These are phyloP conservation scores for Eilema depressum DNA, from an alignment of 2,888 invertebrate genomes.

Conservation along the genomic window DNA sequence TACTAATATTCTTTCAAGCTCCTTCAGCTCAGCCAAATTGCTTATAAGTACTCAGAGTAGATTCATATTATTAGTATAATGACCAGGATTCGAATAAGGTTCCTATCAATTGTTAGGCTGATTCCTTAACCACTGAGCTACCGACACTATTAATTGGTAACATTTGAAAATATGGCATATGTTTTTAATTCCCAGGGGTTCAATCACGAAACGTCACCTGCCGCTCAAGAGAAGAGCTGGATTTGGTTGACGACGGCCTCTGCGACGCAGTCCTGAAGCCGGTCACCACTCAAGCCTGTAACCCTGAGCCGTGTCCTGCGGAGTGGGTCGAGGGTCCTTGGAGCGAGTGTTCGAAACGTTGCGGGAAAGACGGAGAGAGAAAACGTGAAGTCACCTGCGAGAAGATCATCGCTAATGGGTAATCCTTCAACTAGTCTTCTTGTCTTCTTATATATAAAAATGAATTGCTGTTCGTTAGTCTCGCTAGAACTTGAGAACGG, in stretches of 20 bases:
- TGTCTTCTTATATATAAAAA: too few relatives aligned
- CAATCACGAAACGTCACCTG: slow-evolving; percentile 94
- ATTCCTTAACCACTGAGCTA: too few relatives aligned
- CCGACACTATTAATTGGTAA: too few relatives aligned
- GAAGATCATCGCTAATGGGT: slow-evolving; percentile 91
- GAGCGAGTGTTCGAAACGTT: slow-evolving; percentile 93
- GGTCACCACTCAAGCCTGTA: slow-evolving; percentile 90
- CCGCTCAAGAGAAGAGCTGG: slow-evolving; percentile 90
- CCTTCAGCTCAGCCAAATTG: too few relatives aligned
- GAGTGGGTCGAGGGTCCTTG: slow-evolving; percentile 93
- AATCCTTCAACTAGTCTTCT: slow-evolving; percentile 32
- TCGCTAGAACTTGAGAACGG: too few relatives aligned
- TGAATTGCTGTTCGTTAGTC: too few relatives aligned
- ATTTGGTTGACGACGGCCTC: slow-evolving; percentile 90
- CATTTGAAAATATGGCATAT: too few relatives aligned
- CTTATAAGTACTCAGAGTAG: too few relatives aligned
- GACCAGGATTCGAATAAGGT: too few relatives aligned
- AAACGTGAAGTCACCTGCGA: slow-evolving; percentile 93
- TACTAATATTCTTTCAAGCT: too few relatives aligned
- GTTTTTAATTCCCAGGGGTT: slow-evolving; percentile 83
- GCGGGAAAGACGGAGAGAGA: slow-evolving; percentile 92
- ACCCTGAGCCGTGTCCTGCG: slow-evolving; percentile 92
- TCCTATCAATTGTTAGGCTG: too few relatives aligned
- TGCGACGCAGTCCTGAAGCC: slow-evolving; percentile 94
- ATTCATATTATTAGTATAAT: too few relatives aligned